These are phyloP conservation scores for Sipunculus nudus DNA, from an alignment of 2,888 invertebrate genomes.

Conservation along the genomic window DNA sequence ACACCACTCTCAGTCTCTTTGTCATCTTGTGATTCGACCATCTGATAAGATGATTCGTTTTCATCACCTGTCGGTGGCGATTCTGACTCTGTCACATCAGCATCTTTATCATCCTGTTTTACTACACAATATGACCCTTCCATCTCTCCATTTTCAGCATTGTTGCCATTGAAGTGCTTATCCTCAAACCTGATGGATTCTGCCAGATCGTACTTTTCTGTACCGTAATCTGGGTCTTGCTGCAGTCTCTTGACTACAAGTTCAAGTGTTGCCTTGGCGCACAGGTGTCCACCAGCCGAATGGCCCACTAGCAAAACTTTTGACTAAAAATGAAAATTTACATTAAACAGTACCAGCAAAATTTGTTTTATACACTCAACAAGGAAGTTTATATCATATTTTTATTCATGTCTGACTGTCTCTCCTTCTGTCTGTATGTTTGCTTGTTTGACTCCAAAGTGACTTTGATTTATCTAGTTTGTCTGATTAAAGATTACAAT, in stretches of 20 bases:
- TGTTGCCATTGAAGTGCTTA: slow-evolving; percentile 3
- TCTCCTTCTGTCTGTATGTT: too few species aligned
- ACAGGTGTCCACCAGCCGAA: slow-evolving; percentile 62
- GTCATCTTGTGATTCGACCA: slow-evolving; percentile 36
- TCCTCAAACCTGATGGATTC: slow-evolving; percentile 15
- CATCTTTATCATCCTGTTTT: background rate
- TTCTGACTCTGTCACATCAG: background rate
- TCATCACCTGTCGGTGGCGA: background rate
- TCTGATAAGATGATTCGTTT: background rate
- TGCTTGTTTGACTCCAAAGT: too few species aligned
- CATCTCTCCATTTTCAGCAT: background rate
- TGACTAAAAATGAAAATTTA: slow-evolving; percentile 43
- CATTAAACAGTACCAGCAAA: too few species aligned
- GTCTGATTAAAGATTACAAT: too few species aligned
- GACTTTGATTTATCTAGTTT: too few species aligned
- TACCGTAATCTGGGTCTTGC: slow-evolving; percentile 19
- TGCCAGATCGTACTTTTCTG: too few species aligned
- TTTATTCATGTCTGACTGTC: too few species aligned
- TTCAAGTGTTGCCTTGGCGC: slow-evolving; percentile 57
- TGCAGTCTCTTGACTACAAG: slow-evolving; percentile 31
- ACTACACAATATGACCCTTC: background rate
- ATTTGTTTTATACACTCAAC: too few species aligned
- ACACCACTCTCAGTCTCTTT: background rate
- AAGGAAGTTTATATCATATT: too few species aligned
- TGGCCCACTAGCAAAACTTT: slow-evolving; percentile 59